phyloP scores from a whole-genome alignment of 2,113 vertebrate genomes.

The Poicephalus meyeri region DNA sequence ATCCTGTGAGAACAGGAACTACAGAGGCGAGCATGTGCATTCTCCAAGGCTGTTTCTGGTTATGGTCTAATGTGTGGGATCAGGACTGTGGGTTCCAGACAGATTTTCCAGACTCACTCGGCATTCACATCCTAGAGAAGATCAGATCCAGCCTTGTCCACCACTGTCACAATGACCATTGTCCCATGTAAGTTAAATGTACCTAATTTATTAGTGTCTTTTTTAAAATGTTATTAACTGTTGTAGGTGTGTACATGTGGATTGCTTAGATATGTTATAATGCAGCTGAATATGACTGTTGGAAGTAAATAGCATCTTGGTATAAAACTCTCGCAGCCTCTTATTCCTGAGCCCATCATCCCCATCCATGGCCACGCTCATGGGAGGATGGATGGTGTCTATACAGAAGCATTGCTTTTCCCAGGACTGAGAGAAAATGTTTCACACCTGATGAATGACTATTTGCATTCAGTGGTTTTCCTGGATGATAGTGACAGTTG shows the following conservation, averaged over 20 bases:
- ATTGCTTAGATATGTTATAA: neutral
- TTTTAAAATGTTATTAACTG: neutral
- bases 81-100: neutral
- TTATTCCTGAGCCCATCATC: neutral
- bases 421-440: neutral
- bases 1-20: neutral
- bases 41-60: neutral
- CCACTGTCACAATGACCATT: neutral
- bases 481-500: neutral
- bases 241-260: neutral
- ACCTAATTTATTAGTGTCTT: constrained; percentile 64
- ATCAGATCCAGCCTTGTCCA: neutral
- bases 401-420: neutral
- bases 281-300: neutral
- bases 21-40: neutral
- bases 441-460: neutral
- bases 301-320: constrained; percentile 52
- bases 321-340: constrained; percentile 33
- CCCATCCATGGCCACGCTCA: accelerated
- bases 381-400: accelerated
- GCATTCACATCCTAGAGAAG: neutral
- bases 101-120: neutral
- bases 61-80: neutral
- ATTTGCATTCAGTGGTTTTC: neutral
- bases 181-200: constrained; percentile 43